Evolutionary conservation across 2,797 vertebrate genomes (phyloP).

Genomic region (Leptatherina wallacei): DNA sequence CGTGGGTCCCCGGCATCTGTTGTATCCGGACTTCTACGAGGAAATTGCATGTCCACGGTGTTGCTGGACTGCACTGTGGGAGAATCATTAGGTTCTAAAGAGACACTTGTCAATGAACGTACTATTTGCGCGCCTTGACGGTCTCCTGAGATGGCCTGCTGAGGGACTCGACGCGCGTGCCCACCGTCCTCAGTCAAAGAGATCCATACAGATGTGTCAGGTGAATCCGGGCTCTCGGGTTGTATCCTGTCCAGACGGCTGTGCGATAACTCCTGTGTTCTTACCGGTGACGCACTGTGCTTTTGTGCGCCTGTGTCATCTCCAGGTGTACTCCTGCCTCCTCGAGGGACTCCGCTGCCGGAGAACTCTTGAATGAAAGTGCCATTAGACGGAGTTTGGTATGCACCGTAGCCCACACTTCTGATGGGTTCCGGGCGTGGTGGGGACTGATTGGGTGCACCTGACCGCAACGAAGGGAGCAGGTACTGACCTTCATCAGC

Average conservation of each 20-base stretch:
- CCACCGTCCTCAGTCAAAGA: not conserved
- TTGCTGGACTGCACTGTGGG: conserved; percentile 51
- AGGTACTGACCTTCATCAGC: conserved; percentile 58
- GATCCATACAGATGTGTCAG: conserved; percentile 15
- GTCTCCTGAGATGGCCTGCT: conserved; percentile 19
- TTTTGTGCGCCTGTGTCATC: conserved; percentile 26
- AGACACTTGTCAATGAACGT: conserved; percentile 22
- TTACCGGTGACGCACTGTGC: not conserved
- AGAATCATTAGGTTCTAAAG: conserved; percentile 10
- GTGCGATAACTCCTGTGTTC: conserved; percentile 29
- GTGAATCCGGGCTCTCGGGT: conserved; percentile 6
- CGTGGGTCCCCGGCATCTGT: conserved; percentile 57
- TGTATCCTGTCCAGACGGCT: not conserved
- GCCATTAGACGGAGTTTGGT: conserved; percentile 19
- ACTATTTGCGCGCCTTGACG: conserved; percentile 8
- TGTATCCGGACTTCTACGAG: conserved; percentile 28
- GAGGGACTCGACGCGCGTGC: conserved; percentile 10
- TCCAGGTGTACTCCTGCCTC: conserved; percentile 49
- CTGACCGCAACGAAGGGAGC: conserved; percentile 21
- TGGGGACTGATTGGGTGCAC: conserved; percentile 4
- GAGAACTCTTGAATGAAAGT: conserved; percentile 68
- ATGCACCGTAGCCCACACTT: conserved; percentile 1
- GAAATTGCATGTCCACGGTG: conserved; percentile 55
- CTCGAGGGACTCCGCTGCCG: conserved; percentile 72
- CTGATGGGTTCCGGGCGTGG: not conserved